These are phyloP conservation scores for Bugula neritina DNA, from an alignment of 2,888 invertebrate genomes.

Conservation along the genomic window DNA sequence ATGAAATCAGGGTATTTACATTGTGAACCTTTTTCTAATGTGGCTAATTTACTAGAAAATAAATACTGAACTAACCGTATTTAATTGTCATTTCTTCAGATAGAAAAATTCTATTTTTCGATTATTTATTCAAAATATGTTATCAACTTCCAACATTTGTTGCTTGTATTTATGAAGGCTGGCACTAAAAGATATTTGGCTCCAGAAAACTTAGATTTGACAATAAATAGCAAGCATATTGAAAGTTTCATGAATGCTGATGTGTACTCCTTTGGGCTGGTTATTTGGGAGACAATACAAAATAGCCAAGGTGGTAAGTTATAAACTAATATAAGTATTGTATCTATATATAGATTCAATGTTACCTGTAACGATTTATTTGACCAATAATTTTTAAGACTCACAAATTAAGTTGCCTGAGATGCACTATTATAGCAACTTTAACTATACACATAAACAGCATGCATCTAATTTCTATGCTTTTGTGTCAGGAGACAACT, in stretches of 20 bases:
- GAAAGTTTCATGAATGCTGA: slow-evolving; percentile 81
- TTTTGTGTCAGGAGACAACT: too few relatives aligned
- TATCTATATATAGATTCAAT: not conserved
- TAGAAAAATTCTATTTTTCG: too few relatives aligned
- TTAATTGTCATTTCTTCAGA: not conserved
- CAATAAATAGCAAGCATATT: slow-evolving; percentile 60
- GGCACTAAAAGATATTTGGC: slow-evolving; percentile 90
- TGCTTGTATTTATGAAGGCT: slow-evolving; percentile 56
- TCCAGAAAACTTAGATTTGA: slow-evolving; percentile 84
- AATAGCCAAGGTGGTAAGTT: not conserved
- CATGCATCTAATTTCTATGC: too few relatives aligned
- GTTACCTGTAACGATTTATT: too few relatives aligned
- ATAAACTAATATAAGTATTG: not conserved
- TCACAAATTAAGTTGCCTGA: not conserved
- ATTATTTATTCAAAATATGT: too few relatives aligned
- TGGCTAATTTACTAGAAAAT: not conserved
- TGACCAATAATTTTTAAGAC: too few relatives aligned
- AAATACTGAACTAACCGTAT: too few relatives aligned
- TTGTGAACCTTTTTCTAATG: too few relatives aligned
- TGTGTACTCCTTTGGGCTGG: slow-evolving; percentile 82
- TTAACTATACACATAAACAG: too few relatives aligned
- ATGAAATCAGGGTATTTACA: not conserved
- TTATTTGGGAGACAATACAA: slow-evolving; percentile 69
- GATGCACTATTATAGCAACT: too few relatives aligned
- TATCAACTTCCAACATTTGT: too few relatives aligned